Conservation (phyloP, 2,888 invertebrate species). For the Notodonta dromedarius region DNA sequence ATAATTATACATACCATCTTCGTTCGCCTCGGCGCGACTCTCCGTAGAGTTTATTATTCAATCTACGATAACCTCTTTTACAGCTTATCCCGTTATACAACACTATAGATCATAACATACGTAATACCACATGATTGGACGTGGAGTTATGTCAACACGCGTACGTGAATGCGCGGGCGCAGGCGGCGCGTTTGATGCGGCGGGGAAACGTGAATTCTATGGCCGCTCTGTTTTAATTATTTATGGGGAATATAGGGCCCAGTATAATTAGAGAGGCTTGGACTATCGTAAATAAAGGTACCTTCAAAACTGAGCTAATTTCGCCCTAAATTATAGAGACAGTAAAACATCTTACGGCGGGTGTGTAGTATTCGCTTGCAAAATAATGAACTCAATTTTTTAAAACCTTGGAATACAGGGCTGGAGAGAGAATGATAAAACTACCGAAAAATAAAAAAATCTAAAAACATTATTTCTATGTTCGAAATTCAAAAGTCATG, state of each 20-base stretch:
- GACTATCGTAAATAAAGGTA: no score
- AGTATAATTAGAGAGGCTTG: background rate
- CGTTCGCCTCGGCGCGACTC: no score
- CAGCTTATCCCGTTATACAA: background rate
- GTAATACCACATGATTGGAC: conserved; percentile 8
- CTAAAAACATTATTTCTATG: no score
- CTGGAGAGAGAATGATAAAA: no score
- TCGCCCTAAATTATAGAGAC: no score
- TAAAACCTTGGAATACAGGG: no score
- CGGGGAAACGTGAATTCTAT: background rate
- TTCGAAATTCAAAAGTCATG: background rate
- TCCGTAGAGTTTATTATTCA: background rate
- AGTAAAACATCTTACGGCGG: no score
- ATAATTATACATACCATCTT: no score
- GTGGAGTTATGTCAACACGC: conserved; percentile 10
- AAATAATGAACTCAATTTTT: no score
- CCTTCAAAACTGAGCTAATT: no score
- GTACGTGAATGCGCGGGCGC: conserved; percentile 26
- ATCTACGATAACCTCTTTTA: background rate
- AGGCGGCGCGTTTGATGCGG: conserved; percentile 18
- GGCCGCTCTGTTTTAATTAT: conserved; percentile 21
- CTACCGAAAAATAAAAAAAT: no score
- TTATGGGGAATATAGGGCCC: conserved; percentile 2
- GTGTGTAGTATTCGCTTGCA: no score
- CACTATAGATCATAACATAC: conserved; percentile 8